Base-by-base conservation (phyloP, 2,797 vertebrate species). In the Graptemys geographica region DNA sequence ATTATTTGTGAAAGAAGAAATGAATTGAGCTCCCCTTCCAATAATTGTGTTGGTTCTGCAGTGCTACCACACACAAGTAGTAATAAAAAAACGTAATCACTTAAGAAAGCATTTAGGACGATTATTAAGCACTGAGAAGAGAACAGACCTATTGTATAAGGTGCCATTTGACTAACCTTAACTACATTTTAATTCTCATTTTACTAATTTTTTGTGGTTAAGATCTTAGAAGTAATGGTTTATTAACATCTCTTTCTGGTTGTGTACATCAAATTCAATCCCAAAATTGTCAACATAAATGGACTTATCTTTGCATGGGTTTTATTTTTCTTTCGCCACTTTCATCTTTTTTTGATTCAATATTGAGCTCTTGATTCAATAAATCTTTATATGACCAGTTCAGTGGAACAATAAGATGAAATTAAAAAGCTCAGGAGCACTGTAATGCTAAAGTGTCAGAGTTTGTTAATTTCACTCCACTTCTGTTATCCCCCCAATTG, bases 341-440 rank as follows among this genome's bases (percentile, higher is more conserved):
- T 25, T 56, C 25, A 27, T 2, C 4, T 10, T 44, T 53, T 80
- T 74, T 8, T 27, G 25, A 11, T 27, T 47, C 23, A 76, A 76
- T 12, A 13, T 53, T 79, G 81, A 74, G 11, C 5, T 37, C 13
- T 87, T 84, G 16, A 23, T 0, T 0, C n/a, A 19, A 7, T 87
- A 81, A 85, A 55, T 81, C 23, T 95, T 85, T 79, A n/a, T 44
- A 28, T 4, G 25, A 28, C 52, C 86, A 74, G 47, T 56, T 11
- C 89, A 49, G 25, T 74, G 65, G 47, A 89, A 56, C 89, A 56
- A 15, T 59, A 76, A 89, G 53, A 0, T 1, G 55, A 47, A 91
- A 52, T 92, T 85, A 62, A 4, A 52, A 86, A 9, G 37, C 47
- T 0, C 81, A 25, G 0, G 44, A 9, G n/a, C n/a, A 41, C 4